These are phyloP conservation scores for Phasia obesa DNA, from an alignment of 2,888 invertebrate species.

Conservation along the genomic window DNA sequence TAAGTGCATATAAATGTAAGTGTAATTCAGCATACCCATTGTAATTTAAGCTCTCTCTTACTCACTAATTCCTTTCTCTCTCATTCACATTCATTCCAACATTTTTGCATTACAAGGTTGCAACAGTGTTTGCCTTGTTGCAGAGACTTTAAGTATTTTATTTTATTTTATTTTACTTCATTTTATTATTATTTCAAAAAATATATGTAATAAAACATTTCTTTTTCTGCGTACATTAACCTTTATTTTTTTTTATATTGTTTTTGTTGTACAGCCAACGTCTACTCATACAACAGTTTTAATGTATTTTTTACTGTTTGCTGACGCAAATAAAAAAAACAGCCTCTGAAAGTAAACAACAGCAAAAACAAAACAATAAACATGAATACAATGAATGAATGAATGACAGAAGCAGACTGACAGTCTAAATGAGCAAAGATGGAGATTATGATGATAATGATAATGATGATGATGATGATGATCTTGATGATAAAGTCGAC, in stretches of 20 bases:
- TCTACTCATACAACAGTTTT: conserved; percentile 20
- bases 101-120: conserved; percentile 8
- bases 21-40: not conserved
- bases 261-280: conserved; percentile 6
- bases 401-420: conserved; percentile 11
- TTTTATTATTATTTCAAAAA: conserved; percentile 18
- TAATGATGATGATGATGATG: not conserved
- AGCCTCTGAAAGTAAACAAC: conserved; percentile 30
- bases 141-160: conserved; percentile 25
- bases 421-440: conserved; percentile 5
- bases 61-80: not conserved
- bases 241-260: conserved; percentile 36
- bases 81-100: not conserved
- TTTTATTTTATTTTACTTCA: not conserved
- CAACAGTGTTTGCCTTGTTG: conserved; percentile 6
- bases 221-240: conserved; percentile 60
- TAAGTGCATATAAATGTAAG: too few species aligned
- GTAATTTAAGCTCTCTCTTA: not conserved
- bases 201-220: not conserved
- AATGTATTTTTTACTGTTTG: conserved; percentile 8
- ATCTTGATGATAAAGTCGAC: conserved; percentile 30
- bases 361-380: conserved; percentile 9
- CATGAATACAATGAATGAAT: conserved; percentile 21
- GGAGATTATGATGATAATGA: not conserved
- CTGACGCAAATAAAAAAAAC: conserved; percentile 43